phyloP scores from a whole-genome alignment of 2,888 invertebrate species.

The Saturnia pavonia region DNA sequence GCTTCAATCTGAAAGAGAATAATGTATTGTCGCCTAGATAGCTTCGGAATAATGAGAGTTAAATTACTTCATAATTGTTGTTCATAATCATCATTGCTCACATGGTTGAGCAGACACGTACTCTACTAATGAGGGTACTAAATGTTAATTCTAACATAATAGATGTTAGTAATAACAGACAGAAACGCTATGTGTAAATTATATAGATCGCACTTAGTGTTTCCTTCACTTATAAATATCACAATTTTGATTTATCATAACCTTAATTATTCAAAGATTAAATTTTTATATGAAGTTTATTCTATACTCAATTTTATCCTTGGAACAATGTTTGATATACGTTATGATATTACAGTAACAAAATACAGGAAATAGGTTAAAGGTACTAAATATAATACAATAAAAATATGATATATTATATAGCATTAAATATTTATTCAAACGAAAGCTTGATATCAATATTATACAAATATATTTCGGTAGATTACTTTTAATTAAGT shows the following conservation, averaged over 20 bases:
- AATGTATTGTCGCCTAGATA: constrained; percentile 12
- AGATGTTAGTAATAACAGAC: not conserved
- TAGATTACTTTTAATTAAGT: too few species aligned
- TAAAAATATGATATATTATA: too few species aligned
- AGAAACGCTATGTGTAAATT: constrained; percentile 11
- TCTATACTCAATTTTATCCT: not conserved
- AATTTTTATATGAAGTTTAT: not conserved
- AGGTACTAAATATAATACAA: too few species aligned
- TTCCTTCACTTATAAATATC: constrained; percentile 14
- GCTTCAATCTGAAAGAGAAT: not conserved
- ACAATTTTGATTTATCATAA: constrained; percentile 6
- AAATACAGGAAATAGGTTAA: not conserved
- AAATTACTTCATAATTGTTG: constrained; percentile 22
- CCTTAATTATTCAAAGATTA: not conserved
- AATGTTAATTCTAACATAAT: constrained; percentile 20
- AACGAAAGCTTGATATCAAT: too few species aligned
- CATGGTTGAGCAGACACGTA: constrained; percentile 18
- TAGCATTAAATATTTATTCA: too few species aligned
- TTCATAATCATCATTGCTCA: constrained; percentile 17
- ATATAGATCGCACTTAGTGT: not conserved
- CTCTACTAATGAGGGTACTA: constrained; percentile 18
- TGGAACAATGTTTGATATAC: not conserved
- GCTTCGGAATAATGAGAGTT: constrained; percentile 11
- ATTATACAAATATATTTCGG: too few species aligned
- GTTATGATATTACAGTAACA: not conserved